Percentiles rank a stretch among this genome's conserved stretches.
Conservation (phyloP, 1,140 invertebrate genomes). For the Lysiphlebus fabarum region DNA sequence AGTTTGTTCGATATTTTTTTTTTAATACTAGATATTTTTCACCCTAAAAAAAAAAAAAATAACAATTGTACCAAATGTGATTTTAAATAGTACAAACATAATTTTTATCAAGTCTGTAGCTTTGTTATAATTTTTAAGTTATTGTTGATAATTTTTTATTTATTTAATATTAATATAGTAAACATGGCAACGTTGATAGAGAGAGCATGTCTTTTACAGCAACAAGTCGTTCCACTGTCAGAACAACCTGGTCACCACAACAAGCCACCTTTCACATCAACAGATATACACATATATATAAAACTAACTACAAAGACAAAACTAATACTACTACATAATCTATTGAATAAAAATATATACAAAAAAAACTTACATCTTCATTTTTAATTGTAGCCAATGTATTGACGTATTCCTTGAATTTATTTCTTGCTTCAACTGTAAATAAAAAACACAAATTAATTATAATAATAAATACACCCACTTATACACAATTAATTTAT, state of each 20-base stretch:
- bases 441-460: conserved; percentile 40
- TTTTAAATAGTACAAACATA: too few relatives aligned
- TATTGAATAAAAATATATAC: not conserved
- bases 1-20: conserved; percentile 65
- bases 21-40: conserved; percentile 83
- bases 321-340: not conserved
- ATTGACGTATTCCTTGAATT: conserved; percentile 90
- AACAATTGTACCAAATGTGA: too few relatives aligned
- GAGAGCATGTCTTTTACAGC: conserved; percentile 28
- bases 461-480: not conserved
- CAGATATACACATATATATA: conserved; percentile 9
- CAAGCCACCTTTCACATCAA: conserved; percentile 3
- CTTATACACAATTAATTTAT: too few relatives aligned
- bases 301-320: not conserved
- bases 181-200: conserved; percentile 38
- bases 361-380: conserved; percentile 56
- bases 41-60: conserved; percentile 51
- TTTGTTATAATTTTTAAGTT: too few relatives aligned
- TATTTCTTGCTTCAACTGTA: conserved; percentile 76
- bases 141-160: too few relatives aligned
- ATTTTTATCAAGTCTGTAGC: not conserved
- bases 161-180: not conserved
- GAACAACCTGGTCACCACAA: conserved; percentile 21
- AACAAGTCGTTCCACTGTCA: conserved; percentile 50
- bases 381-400: conserved; percentile 78